phyloP scores from a whole-genome alignment of 2,797 vertebrate species.

The Poecilia velifera region DNA sequence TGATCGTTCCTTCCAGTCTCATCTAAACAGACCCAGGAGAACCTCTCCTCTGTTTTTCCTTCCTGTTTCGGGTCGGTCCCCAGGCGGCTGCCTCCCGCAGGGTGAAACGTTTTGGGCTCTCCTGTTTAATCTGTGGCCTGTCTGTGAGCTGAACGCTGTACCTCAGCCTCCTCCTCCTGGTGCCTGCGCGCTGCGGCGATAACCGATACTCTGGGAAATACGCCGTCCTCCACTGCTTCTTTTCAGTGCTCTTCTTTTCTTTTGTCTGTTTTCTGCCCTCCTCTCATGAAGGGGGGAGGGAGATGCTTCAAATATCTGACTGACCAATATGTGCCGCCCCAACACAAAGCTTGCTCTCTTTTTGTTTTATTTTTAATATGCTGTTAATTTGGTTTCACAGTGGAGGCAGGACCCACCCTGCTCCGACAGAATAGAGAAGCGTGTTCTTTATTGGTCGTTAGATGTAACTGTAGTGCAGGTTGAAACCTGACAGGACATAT shows the following conservation, averaged over 20 bases:
- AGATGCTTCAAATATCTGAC: conserved; percentile 74
- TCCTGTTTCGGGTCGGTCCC: neutral
- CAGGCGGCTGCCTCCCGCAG: neutral
- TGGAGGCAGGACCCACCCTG: conserved; percentile 53
- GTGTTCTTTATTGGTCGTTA: conserved; percentile 45
- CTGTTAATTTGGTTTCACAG: conserved; percentile 64
- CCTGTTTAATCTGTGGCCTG: neutral
- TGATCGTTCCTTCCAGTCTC: no score
- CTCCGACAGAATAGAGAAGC: conserved; percentile 42
- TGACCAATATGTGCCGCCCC: conserved; percentile 80
- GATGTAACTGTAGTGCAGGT: conserved; percentile 55
- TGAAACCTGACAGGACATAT: conserved; percentile 57
- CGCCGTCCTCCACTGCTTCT: conserved; percentile 52
- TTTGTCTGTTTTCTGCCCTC: conserved; percentile 48
- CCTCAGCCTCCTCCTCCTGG: conserved; percentile 79
- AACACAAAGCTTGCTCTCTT: conserved; percentile 19
- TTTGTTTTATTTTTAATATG: conserved; percentile 16
- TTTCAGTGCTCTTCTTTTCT: conserved; percentile 41
- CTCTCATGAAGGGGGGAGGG: conserved; percentile 49
- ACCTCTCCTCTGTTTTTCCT: neutral
- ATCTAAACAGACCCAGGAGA: neutral
- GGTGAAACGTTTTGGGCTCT: neutral
- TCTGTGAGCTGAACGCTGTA: conserved; percentile 69
- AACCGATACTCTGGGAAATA: conserved; percentile 80
- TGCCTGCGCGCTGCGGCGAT: conserved; percentile 76